Evolutionary conservation across 2,888 invertebrate genomes (phyloP).

Genomic region (Lochmaea crataegi): DNA sequence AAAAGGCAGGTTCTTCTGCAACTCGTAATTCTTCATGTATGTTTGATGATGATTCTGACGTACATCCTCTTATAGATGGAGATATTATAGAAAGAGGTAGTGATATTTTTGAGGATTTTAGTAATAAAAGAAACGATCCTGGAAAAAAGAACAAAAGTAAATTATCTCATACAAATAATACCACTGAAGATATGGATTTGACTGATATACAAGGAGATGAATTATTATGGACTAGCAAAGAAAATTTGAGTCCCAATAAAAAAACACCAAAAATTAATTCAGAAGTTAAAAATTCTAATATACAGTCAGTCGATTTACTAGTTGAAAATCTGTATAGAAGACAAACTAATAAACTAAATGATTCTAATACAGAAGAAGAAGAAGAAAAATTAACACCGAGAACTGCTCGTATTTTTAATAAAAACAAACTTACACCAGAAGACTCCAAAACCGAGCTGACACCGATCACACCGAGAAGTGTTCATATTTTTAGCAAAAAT

Average conservation of each 20-base stretch:
- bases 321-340: background rate
- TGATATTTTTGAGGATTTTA: background rate
- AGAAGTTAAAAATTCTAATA: no score
- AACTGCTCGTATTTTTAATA: background rate
- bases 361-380: background rate
- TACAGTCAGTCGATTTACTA: no score
- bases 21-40: constrained; percentile 36
- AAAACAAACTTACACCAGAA: background rate
- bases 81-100: constrained; percentile 5
- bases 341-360: background rate
- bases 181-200: constrained; percentile 25
- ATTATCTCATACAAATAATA: background rate
- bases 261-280: constrained; percentile 32
- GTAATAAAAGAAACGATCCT: background rate
- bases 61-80: constrained; percentile 41
- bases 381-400: background rate
- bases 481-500: constrained; percentile 25
- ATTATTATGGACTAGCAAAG: background rate
- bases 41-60: constrained; percentile 48
- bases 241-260: constrained; percentile 22
- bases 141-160: background rate
- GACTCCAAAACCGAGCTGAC: background rate
- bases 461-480: background rate
- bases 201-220: background rate
- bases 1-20: constrained; percentile 5